A percentile compares a stretch with the other conserved stretches of the same genome.
Evolutionary conservation across 2,888 invertebrate genomes (phyloP).

Genomic region (Eupeodes luniger): DNA sequence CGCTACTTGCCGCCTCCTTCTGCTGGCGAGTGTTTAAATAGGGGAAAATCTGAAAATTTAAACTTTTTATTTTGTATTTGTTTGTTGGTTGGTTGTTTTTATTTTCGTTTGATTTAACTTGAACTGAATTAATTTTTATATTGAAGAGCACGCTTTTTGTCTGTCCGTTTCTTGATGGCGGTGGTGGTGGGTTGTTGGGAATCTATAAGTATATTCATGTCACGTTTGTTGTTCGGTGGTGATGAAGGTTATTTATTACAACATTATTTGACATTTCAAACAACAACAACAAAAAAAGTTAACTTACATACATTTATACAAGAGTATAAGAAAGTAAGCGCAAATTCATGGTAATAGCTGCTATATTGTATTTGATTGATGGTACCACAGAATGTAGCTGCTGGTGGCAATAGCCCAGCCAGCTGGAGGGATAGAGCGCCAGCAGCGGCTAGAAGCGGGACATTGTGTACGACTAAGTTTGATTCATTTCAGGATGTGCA

Average conservation of each 20-base stretch:
- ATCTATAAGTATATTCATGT: slow-evolving; percentile 55
- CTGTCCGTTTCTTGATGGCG: neutral
- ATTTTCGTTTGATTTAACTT: slow-evolving; percentile 23
- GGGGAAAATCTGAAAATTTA: slow-evolving; percentile 45
- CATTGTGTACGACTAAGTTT: too few relatives aligned
- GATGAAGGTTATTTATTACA: slow-evolving; percentile 65
- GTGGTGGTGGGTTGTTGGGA: neutral
- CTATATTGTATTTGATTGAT: too few relatives aligned
- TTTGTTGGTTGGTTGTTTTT: neutral
- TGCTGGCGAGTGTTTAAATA: neutral
- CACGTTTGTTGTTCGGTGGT: slow-evolving; percentile 56
- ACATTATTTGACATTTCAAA: slow-evolving; percentile 55
- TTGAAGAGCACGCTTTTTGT: slow-evolving; percentile 57
- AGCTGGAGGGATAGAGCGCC: too few relatives aligned
- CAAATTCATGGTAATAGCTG: too few relatives aligned
- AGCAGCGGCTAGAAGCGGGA: too few relatives aligned
- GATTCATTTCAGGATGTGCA: too few relatives aligned
- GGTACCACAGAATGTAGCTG: too few relatives aligned
- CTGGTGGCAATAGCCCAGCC: too few relatives aligned
- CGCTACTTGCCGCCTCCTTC: too few relatives aligned
- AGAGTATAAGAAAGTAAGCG: slow-evolving; percentile 38
- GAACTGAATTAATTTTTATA: slow-evolving; percentile 66
- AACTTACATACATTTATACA: neutral
- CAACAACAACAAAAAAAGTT: slow-evolving; percentile 24
- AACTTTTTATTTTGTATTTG: neutral